phyloP scores from a whole-genome alignment of 2,113 vertebrate genomes.

The Xenopus tropicalis region DNA sequence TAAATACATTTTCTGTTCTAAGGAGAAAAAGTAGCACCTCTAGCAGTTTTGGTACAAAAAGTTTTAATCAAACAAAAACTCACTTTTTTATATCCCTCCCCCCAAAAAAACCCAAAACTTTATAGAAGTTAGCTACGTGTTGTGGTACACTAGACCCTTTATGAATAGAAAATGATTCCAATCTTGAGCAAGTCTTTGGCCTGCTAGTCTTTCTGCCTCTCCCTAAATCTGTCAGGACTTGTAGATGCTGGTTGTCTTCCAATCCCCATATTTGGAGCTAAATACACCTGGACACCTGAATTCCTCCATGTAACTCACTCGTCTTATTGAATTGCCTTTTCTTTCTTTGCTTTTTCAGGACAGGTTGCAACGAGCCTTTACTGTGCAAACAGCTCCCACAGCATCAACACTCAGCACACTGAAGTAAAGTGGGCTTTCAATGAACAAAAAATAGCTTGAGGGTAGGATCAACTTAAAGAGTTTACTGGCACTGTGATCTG shows the following conservation, averaged over 20 bases:
- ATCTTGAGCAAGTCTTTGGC: neutral
- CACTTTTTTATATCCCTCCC: too few relatives aligned
- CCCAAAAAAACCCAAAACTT: too few relatives aligned
- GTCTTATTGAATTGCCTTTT: slow-evolving; percentile 58
- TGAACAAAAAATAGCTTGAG: slow-evolving; percentile 34
- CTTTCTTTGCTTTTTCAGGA: slow-evolving; percentile 42
- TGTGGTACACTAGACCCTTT: neutral
- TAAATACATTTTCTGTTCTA: too few relatives aligned
- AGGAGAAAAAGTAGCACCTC: too few relatives aligned
- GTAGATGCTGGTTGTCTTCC: slow-evolving; percentile 43
- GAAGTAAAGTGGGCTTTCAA: neutral
- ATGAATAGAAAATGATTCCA: neutral
- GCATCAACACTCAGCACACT: slow-evolving; percentile 10
- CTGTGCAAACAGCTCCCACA: slow-evolving; percentile 21
- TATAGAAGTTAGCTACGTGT: too few relatives aligned
- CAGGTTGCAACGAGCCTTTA: slow-evolving; percentile 58
- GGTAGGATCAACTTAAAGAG: slow-evolving; percentile 4
- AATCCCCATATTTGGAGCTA: slow-evolving; percentile 33
- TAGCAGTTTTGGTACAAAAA: too few relatives aligned
- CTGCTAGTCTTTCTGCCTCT: slow-evolving; percentile 43
- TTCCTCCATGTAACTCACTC: slow-evolving; percentile 59
- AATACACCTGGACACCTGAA: slow-evolving; percentile 58
- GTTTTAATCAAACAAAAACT: too few relatives aligned
- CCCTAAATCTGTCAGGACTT: slow-evolving; percentile 57
- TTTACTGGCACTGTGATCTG: neutral